Evolutionary conservation across 2,113 vertebrate genomes (phyloP), one percentile per base, ranked within the genome.

Genomic region (Meleagris gallopavo): DNA sequence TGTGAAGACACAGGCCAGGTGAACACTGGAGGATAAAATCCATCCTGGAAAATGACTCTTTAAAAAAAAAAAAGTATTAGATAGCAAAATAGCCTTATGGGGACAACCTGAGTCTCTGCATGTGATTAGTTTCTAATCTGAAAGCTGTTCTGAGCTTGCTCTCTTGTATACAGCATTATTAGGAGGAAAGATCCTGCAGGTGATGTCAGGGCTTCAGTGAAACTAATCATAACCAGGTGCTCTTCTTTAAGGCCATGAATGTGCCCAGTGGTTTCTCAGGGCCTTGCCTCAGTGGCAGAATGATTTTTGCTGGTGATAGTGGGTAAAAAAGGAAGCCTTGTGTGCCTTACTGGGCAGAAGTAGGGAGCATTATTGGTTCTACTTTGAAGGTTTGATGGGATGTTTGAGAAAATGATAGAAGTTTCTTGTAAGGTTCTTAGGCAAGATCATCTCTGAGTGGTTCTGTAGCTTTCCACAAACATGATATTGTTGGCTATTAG

Each of bases 1-100:
- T 94, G 80, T 91, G 88, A 93, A 93, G 97, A 95, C 85, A 94
- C 73, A 91, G 94, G 90, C 93, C 94, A 90, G 94, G 92, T 81
- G 65, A 96, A 90, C 73, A 90, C 72, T 82, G 38, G 30, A 86
- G 72, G 65, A 91, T 80, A 71, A 30, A 93, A 94, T 93, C 80
- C 78, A 52, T 88, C 64, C 86, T 89, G 62, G 38, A 76, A 89
- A 83, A 82, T 13, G 77, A 94, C 76, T 93, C 67, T 87, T 83
- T 76, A 71, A 89, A 89, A 73, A 89, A 77, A 62, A 55, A 40
- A 58, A 41, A 29, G 70, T n/a, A 9, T 38, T 38, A 38, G 9
- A 38, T 38, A 8, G 8, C 38, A 38, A 38, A 38, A 38, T 38
- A 38, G 38, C 38, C n/a, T 90, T 80, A 84, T 88, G 30, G 30